Conservation (phyloP, 2,888 invertebrate genomes). For the Brachyptera risi region DNA sequence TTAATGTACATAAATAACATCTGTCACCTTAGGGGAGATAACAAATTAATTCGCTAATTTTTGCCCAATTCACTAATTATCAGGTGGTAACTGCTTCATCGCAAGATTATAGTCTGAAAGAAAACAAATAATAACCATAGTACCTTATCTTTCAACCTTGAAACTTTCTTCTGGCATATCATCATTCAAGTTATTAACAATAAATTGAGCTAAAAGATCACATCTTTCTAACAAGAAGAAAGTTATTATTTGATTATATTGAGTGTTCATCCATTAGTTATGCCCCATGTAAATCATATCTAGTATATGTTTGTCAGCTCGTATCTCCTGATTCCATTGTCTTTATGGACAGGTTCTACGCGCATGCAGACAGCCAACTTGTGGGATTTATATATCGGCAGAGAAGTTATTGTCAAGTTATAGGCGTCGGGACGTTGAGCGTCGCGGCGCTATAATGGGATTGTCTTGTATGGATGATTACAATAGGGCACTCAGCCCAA, state of each 20-base stretch:
- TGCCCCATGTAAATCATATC: conserved; percentile 7
- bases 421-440: conserved; percentile 14
- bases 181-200: too few relatives aligned
- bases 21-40: too few relatives aligned
- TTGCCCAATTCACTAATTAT: too few relatives aligned
- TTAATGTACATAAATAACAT: too few relatives aligned
- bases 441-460: conserved; percentile 43
- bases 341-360: too few relatives aligned
- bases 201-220: too few relatives aligned
- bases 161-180: too few relatives aligned
- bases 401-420: conserved; percentile 22
- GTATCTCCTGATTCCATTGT: neutral
- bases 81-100: too few relatives aligned
- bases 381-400: conserved; percentile 10
- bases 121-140: too few relatives aligned
- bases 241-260: conserved; percentile 1
- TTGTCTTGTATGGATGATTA: conserved; percentile 47
- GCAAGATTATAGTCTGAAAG: too few relatives aligned
- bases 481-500: conserved; percentile 45
- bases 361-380: neutral
- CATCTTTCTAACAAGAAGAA: neutral
- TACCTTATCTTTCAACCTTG: too few relatives aligned
- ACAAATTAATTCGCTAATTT: too few relatives aligned
- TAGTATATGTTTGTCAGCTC: neutral
- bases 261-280: neutral